A percentile compares a stretch with the other conserved stretches of the same genome.
These are phyloP conservation scores for Petrocephalus schoutedeni DNA, from an alignment of 2,797 vertebrate species.

Conservation along the genomic window DNA sequence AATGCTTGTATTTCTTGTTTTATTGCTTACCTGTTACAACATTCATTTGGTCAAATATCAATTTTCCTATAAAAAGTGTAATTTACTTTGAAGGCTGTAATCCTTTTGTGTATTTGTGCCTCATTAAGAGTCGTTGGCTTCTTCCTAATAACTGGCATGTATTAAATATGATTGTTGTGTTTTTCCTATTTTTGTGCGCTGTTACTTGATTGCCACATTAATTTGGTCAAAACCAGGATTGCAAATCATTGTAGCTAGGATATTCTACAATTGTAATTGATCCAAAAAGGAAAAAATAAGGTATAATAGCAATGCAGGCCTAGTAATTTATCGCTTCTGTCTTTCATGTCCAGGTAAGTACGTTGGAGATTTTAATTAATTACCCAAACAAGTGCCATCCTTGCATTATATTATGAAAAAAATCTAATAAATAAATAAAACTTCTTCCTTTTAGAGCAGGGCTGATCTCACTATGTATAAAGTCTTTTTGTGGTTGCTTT, in stretches of 20 bases:
- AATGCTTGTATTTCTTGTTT: too few species aligned
- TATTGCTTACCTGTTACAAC: too few species aligned
- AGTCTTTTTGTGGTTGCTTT: background rate
- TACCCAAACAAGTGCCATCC: background rate
- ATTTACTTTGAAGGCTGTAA: background rate
- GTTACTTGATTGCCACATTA: background rate
- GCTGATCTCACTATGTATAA: background rate
- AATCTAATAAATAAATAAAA: background rate
- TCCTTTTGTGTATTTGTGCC: background rate
- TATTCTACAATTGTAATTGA: background rate
- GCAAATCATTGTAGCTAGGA: background rate
- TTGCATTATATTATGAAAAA: background rate
- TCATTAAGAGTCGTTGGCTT: background rate
- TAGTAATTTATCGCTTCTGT: background rate
- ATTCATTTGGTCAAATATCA: too few species aligned
- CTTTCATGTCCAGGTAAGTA: background rate
- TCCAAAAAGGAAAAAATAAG: background rate
- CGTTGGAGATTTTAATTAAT: background rate
- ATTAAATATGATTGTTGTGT: background rate
- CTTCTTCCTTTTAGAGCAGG: background rate
- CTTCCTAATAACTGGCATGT: background rate
- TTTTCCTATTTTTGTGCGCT: background rate
- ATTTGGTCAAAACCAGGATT: background rate
- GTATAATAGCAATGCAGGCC: background rate
- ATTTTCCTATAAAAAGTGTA: background rate